These are phyloP conservation scores for Panthera leo DNA, from an alignment of 2,113 vertebrate species.

Conservation along the genomic window DNA sequence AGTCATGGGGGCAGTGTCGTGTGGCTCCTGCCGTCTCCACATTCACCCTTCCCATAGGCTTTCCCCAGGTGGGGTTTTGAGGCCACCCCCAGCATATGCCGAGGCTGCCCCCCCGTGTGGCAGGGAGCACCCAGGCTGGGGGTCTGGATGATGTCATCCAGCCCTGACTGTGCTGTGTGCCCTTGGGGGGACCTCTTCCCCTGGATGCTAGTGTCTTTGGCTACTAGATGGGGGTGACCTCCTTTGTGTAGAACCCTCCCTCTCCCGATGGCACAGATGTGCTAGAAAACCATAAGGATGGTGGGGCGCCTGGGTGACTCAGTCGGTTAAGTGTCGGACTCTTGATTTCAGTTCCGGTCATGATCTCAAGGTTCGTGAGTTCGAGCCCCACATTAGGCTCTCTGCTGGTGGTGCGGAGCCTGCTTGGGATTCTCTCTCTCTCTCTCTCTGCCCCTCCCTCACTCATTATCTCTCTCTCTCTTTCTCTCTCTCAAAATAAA, in stretches of 20 bases:
- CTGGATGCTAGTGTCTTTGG: neutral
- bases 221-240: neutral
- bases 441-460: no score
- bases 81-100: accelerated
- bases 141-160: neutral
- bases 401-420: no score
- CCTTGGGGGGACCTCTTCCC: accelerated
- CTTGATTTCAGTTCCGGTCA: no score
- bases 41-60: neutral
- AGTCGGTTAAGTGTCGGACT: no score
- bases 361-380: no score
- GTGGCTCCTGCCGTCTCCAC: neutral
- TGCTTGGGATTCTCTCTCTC: no score
- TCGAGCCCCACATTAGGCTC: no score
- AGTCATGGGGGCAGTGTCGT: accelerated
- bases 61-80: neutral
- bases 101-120: accelerated
- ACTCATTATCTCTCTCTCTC: no score
- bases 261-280: neutral
- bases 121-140: neutral
- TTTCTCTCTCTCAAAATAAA: no score
- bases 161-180: no score
- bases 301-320: no score
- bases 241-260: neutral
- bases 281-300: neutral